Base-by-base conservation (phyloP, 2,113 vertebrate genomes). In the Diadophis punctatus region DNA sequence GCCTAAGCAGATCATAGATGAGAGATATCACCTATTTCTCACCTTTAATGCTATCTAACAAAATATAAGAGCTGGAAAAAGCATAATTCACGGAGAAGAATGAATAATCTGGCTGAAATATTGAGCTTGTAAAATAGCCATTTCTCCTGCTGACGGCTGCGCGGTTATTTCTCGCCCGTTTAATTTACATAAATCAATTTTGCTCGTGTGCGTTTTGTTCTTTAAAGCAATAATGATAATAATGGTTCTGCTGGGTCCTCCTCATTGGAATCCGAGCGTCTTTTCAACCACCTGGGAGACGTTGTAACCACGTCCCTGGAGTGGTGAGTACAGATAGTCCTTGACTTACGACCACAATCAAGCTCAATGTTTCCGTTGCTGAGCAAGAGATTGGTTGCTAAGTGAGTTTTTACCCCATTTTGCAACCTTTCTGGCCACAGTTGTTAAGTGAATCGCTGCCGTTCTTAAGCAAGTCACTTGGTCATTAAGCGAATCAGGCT, bases 41-140 rank as follows among this genome's bases (percentile, higher is more conserved):
- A 94, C 93, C 96, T 96, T 97, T 96, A 96, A 96, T 95, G 93
- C 90, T 94, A 92, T 93, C 93, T 96, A 96, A 96, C 96, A 96
- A 60, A 60, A 96, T 96, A 93, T 94, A 95, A 97, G 92, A 94
- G 3, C 94, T 95, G 92, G 92, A 63, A 80, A 34, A 80, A 53
- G 90, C 23, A 90, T 94, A 93, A 89, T 93, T 97, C 94, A 92
- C 88, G 43, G 95, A 94, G 95, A 96, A 96, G 96, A 94, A 96
- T 95, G 96, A 95, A 95, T 96, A 96, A 96, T 96, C 74, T 8
- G 23, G 90, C 96, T 97, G 96, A 97, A 96, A 97, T 96, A 97
- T 95, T 80, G 91, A 94, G 92, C 94, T 87, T 95, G 95, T 96
- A 95, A 97, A 97, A 94, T 25, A n/a, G 8, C 91, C 94, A 92